phyloP scores from a whole-genome alignment of 2,113 vertebrate species.

The Nycticryphes semicollaris region DNA sequence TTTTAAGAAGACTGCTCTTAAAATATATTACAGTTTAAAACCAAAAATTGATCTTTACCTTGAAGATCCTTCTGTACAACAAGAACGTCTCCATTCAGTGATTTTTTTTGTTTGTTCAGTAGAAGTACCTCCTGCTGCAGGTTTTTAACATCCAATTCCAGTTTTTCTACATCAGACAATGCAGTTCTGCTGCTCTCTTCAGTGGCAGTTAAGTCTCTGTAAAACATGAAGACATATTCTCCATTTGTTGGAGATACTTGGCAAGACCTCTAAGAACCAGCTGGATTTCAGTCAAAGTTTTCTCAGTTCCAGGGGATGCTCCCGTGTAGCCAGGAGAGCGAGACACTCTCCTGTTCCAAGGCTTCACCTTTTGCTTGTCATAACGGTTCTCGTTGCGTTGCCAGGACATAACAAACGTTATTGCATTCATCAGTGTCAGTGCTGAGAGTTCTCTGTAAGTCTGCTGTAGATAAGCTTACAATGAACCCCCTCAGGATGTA shows the following conservation, averaged over 20 bases:
- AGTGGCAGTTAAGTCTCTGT: constrained; percentile 70
- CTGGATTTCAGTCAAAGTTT: not conserved
- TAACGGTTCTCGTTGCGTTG: not conserved
- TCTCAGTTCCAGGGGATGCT: not conserved
- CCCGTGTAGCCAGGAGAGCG: not conserved
- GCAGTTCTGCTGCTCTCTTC: constrained; percentile 67
- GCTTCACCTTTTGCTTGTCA: not conserved
- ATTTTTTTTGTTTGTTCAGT: constrained; percentile 62
- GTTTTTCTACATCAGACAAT: constrained; percentile 26
- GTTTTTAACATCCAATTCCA: constrained; percentile 54
- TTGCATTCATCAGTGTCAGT: not conserved
- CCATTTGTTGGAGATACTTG: not conserved
- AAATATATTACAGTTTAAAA: not conserved
- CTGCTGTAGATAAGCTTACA: not conserved
- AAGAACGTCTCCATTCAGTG: constrained; percentile 33
- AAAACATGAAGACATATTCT: not conserved
- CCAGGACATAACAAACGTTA: not conserved
- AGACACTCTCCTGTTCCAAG: not conserved
- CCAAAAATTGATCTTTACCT: constrained; percentile 37
- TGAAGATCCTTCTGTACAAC: constrained; percentile 62
- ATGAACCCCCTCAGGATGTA: not conserved
- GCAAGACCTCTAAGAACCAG: not conserved
- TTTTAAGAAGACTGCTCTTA: not conserved
- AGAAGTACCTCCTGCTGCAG: constrained; percentile 71
- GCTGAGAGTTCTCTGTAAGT: not conserved